Conservation (phyloP, 2,888 invertebrate species). For the Salticus scenicus region DNA sequence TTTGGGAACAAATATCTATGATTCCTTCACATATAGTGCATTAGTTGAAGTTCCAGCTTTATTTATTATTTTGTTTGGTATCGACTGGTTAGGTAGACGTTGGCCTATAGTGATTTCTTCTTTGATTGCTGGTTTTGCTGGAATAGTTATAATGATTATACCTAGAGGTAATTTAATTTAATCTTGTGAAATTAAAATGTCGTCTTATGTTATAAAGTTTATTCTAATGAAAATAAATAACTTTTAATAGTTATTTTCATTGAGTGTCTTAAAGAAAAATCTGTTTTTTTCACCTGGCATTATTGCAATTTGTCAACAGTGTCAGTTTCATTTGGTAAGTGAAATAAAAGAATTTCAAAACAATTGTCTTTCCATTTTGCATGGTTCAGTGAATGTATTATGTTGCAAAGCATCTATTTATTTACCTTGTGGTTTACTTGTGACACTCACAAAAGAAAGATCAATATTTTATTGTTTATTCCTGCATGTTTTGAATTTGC, state of each 20-base stretch:
- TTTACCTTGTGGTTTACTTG: not conserved
- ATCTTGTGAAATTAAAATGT: not conserved
- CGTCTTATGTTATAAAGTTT: not conserved
- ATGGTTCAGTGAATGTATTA: not conserved
- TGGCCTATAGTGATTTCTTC: conserved; percentile 79
- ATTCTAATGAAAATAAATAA: not conserved
- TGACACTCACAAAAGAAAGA: not conserved
- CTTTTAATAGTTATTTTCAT: not conserved
- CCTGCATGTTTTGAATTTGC: no score
- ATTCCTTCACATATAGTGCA: conserved; percentile 71
- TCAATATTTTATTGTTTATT: no score
- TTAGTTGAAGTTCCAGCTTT: conserved; percentile 70
- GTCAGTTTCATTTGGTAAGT: conserved; percentile 28
- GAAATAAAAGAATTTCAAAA: not conserved
- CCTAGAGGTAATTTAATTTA: conserved; percentile 80
- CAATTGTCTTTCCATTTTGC: conserved; percentile 2
- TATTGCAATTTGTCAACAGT: conserved; percentile 3
- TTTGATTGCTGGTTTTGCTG: conserved; percentile 89
- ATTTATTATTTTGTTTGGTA: conserved; percentile 67
- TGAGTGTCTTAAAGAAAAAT: not conserved
- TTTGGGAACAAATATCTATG: conserved; percentile 71
- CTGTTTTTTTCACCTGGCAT: conserved; percentile 18
- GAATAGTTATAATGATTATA: conserved; percentile 81
- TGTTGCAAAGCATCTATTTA: not conserved
- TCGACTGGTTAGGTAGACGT: conserved; percentile 70